Conservation (phyloP, 2,797 vertebrate genomes). For the Crocodylus rhombifer region DNA sequence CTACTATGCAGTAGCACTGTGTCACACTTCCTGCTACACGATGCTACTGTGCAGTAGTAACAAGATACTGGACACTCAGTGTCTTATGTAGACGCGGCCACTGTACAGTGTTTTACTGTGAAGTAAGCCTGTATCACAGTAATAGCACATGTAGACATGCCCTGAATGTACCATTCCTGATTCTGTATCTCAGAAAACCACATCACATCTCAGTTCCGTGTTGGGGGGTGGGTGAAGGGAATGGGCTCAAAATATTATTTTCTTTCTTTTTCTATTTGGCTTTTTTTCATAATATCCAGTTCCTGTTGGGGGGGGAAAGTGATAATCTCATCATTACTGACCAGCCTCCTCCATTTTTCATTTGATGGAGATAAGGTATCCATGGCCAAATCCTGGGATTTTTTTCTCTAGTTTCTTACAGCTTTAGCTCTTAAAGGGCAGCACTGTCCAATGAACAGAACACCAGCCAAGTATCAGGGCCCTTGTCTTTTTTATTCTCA, state of each 20-base stretch:
- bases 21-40: too few relatives aligned
- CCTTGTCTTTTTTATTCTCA: neutral
- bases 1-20: too few relatives aligned
- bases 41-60: too few relatives aligned
- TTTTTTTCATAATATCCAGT: neutral
- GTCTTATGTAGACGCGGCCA: too few relatives aligned
- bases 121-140: too few relatives aligned
- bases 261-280: neutral
- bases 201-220: neutral
- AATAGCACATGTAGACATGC: too few relatives aligned
- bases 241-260: neutral
- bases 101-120: too few relatives aligned
- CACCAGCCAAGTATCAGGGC: neutral
- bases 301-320: neutral
- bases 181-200: neutral
- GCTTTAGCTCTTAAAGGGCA: neutral
- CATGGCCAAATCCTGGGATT: neutral
- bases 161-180: neutral
- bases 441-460: neutral
- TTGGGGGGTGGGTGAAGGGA: neutral
- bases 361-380: neutral
- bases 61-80: too few relatives aligned
- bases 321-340: neutral
- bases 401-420: neutral
- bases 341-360: neutral